Conservation (phyloP, 2,797 vertebrate species). For the Cyclopterus lumpus region DNA sequence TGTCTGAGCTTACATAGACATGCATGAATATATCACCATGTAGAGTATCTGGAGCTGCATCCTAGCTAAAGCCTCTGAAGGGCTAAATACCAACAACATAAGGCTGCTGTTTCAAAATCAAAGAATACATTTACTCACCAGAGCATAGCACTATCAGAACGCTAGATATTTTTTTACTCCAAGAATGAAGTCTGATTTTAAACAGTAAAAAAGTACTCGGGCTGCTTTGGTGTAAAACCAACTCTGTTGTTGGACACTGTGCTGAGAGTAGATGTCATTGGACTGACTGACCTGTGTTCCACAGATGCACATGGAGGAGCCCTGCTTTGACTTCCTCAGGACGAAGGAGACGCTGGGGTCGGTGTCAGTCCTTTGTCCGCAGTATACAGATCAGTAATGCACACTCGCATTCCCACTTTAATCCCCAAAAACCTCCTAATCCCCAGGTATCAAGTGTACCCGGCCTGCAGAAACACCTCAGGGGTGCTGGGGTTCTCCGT, state of each 20-base stretch:
- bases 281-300: slow-evolving; percentile 2
- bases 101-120: too few species aligned
- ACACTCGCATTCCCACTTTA: background rate
- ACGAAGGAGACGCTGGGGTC: slow-evolving; percentile 95
- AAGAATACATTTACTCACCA: background rate
- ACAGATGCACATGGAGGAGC: slow-evolving; percentile 99
- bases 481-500: slow-evolving; percentile 95
- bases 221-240: background rate
- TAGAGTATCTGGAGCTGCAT: too few species aligned
- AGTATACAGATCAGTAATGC: background rate
- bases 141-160: background rate
- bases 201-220: background rate
- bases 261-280: background rate
- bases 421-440: background rate
- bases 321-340: slow-evolving; percentile 95
- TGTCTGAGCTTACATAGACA: too few species aligned
- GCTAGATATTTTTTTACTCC: background rate
- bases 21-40: too few species aligned
- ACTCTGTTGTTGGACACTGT: background rate
- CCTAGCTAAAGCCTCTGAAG: too few species aligned
- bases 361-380: slow-evolving; percentile 11
- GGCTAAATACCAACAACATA: too few species aligned
- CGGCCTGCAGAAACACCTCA: slow-evolving; percentile 94
- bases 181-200: background rate
- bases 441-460: slow-evolving; percentile 92